These are phyloP conservation scores for Potorous gilbertii DNA, from an alignment of 2,797 vertebrate species.

Conservation along the genomic window DNA sequence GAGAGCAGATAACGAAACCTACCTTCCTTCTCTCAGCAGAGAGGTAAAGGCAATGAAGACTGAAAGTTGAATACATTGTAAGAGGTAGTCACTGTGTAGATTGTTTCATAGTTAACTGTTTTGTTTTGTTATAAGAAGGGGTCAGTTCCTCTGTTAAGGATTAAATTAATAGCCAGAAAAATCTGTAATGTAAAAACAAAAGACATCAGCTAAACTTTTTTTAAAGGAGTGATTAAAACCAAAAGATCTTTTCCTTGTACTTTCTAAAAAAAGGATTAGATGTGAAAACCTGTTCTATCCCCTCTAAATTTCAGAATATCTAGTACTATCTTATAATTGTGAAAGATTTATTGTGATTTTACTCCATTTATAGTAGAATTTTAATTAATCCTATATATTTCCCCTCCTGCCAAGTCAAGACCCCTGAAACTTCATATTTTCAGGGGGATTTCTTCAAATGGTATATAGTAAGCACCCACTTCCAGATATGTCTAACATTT, in stretches of 20 bases:
- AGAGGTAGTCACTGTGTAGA: neutral
- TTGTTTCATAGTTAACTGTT: neutral
- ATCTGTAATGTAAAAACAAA: neutral
- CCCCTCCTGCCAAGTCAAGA: slow-evolving; percentile 34
- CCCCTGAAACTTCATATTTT: slow-evolving; percentile 32
- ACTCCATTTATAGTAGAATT: slow-evolving; percentile 12
- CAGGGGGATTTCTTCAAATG: slow-evolving; percentile 29
- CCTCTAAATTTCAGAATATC: slow-evolving; percentile 26
- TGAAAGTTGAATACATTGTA: neutral
- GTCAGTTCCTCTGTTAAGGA: neutral
- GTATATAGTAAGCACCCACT: slow-evolving; percentile 21
- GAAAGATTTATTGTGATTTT: slow-evolving; percentile 27
- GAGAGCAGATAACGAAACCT: neutral
- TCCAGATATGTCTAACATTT: slow-evolving; percentile 10
- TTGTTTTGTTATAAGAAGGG: neutral
- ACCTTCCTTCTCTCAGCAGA: neutral
- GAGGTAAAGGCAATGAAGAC: neutral
- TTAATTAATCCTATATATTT: slow-evolving; percentile 52
- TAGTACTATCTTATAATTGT: slow-evolving; percentile 34
- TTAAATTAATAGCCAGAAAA: neutral
- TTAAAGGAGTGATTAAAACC: neutral
- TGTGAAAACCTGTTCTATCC: slow-evolving; percentile 27
- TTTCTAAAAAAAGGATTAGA: slow-evolving; percentile 40
- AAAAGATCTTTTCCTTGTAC: slow-evolving; percentile 20
- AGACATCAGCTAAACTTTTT: neutral